Evolutionary conservation across 2,888 invertebrate species (phyloP).

Genomic region (Silvanus unidentatus): DNA sequence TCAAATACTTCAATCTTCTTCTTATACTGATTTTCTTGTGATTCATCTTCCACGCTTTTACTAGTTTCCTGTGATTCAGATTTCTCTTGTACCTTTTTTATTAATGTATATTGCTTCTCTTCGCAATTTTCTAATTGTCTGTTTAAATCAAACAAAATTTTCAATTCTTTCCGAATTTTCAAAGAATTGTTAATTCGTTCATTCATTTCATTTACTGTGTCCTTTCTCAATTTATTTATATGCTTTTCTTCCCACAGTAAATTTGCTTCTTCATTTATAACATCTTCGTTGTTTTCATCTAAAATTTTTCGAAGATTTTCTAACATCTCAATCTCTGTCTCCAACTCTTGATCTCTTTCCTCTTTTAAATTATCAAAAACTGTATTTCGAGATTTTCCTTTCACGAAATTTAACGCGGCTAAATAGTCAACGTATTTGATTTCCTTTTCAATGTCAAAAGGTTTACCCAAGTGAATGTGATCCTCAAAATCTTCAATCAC

Average conservation of each 20-base stretch:
- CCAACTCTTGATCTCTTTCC: conserved; percentile 47
- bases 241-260: conserved; percentile 43
- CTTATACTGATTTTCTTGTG: conserved; percentile 5
- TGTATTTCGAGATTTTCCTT: conserved; percentile 52
- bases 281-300: conserved; percentile 44
- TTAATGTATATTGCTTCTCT: conserved; percentile 19
- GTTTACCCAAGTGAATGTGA: conserved; percentile 44
- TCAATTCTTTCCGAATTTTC: conserved; percentile 43
- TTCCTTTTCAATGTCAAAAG: conserved; percentile 49
- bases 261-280: conserved; percentile 36
- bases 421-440: conserved; percentile 48
- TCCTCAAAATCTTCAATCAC: conserved; percentile 37
- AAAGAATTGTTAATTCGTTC: conserved; percentile 27
- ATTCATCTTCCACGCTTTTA: background rate
- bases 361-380: conserved; percentile 49
- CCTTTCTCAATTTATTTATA: conserved; percentile 41
- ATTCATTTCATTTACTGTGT: conserved; percentile 40
- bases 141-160: conserved; percentile 39
- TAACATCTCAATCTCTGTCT: conserved; percentile 30
- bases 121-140: conserved; percentile 33
- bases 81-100: background rate
- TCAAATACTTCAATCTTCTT: background rate
- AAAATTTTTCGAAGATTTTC: conserved; percentile 45
- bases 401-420: conserved; percentile 51
- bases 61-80: conserved; percentile 1